phyloP scores from a whole-genome alignment of 2,113 vertebrate species.

The Urocolius indicus region DNA sequence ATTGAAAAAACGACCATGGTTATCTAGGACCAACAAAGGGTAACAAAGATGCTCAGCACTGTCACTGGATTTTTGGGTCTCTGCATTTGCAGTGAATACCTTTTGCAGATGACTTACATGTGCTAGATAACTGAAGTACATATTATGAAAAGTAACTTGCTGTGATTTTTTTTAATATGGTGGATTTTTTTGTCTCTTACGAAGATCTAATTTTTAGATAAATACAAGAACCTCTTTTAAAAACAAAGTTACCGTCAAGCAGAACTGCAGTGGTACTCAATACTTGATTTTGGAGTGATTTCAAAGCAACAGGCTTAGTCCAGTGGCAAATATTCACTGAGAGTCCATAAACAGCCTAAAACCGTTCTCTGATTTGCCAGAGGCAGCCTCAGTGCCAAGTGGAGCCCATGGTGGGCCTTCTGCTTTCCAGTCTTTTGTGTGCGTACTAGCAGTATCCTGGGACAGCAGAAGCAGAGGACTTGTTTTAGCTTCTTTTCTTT shows the following conservation, averaged over 20 bases:
- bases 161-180: not conserved
- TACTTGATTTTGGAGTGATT: not conserved
- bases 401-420: fast-evolving
- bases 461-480: not conserved
- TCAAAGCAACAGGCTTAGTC: not conserved
- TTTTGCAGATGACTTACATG: not conserved
- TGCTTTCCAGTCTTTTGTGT: not conserved
- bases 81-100: not conserved
- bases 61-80: not conserved
- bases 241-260: not conserved
- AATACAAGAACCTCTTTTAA: fast-evolving
- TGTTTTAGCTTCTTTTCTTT: not conserved
- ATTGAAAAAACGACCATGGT: fast-evolving
- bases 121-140: not conserved
- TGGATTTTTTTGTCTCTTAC: not conserved
- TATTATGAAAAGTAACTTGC: not conserved
- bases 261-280: not conserved
- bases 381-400: fast-evolving
- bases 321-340: not conserved
- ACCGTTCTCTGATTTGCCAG: not conserved
- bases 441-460: not conserved
- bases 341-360: not conserved
- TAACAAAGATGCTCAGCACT: not conserved
- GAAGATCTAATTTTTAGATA: not conserved
- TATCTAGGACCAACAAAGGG: not conserved